phyloP scores from a whole-genome alignment of 2,797 vertebrate genomes.

The Phrynocephalus forsythii region DNA sequence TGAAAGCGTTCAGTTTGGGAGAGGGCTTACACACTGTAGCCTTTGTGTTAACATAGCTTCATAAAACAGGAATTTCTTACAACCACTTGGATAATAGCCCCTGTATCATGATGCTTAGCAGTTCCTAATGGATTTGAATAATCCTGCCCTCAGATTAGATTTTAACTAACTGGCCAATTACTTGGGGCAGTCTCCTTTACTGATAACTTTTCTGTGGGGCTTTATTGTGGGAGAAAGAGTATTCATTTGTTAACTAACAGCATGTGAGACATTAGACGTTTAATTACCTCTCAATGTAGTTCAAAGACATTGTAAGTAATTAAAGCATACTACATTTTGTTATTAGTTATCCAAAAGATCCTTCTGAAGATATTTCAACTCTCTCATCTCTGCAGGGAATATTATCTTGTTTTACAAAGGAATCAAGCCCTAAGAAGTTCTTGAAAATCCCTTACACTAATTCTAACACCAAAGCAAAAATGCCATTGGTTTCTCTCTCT shows the following conservation, averaged over 20 bases:
- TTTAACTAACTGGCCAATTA: slow-evolving; percentile 73
- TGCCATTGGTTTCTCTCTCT: background rate
- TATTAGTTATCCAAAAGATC: background rate
- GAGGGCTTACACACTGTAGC: slow-evolving; percentile 84
- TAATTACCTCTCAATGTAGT: slow-evolving; percentile 20
- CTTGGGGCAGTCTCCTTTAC: slow-evolving; percentile 56
- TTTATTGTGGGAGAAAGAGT: slow-evolving; percentile 32
- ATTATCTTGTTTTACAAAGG: background rate
- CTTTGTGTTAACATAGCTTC: slow-evolving; percentile 85
- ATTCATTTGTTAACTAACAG: slow-evolving; percentile 31
- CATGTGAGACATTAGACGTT: background rate
- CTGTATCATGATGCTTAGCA: slow-evolving; percentile 83
- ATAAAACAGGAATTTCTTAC: slow-evolving; percentile 83
- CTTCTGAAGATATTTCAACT: slow-evolving; percentile 16
- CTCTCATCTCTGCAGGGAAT: background rate
- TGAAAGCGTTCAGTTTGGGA: slow-evolving; percentile 88
- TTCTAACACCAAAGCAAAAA: background rate
- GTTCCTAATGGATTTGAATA: slow-evolving; percentile 72
- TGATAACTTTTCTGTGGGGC: slow-evolving; percentile 15
- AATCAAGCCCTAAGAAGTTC: background rate
- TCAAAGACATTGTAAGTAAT: slow-evolving; percentile 22
- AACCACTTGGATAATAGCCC: slow-evolving; percentile 82
- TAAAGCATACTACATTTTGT: background rate
- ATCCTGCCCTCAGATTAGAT: slow-evolving; percentile 65
- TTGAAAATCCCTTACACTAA: background rate